A percentile compares a stretch with the other conserved stretches of the same genome.
phyloP scores from a whole-genome alignment of 2,888 invertebrate genomes.

The Nudaria mundana region DNA sequence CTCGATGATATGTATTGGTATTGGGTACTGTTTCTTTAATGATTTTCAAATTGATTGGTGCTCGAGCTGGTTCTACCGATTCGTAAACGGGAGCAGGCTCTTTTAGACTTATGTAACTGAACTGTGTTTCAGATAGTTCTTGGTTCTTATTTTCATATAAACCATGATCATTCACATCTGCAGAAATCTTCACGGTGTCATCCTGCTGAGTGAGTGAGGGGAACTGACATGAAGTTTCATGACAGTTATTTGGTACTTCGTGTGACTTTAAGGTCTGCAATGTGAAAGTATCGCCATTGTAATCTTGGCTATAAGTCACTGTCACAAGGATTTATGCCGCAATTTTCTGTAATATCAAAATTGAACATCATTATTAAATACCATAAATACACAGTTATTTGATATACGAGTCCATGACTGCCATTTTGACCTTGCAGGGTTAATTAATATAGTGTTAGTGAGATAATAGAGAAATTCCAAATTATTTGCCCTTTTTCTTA shows the following conservation, averaged over 20 bases:
- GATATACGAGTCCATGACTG: too few species aligned
- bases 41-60: constrained; percentile 33
- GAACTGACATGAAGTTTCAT: too few species aligned
- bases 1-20: constrained; percentile 12
- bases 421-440: too few species aligned
- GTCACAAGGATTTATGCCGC: constrained; percentile 31
- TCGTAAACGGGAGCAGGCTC: constrained; percentile 37
- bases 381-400: neutral
- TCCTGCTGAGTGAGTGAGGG: constrained; percentile 12
- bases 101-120: constrained; percentile 12
- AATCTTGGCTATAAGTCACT: constrained; percentile 42
- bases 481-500: too few species aligned
- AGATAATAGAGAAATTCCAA: too few species aligned
- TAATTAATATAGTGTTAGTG: too few species aligned
- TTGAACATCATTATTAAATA: neutral
- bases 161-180: constrained; percentile 35
- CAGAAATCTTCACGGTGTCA: neutral
- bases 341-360: constrained; percentile 34
- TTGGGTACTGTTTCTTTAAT: constrained; percentile 15
- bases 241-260: constrained; percentile 44
- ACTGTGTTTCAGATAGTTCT: constrained; percentile 1
- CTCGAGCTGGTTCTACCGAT: constrained; percentile 27
- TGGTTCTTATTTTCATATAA: constrained; percentile 7
- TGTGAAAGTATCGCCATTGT: constrained; percentile 32
- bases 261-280: constrained; percentile 47